A percentile compares a stretch with the other conserved stretches of the same genome.
These are phyloP conservation scores for Carcina quercana DNA, from an alignment of 2,888 invertebrate species.

Conservation along the genomic window DNA sequence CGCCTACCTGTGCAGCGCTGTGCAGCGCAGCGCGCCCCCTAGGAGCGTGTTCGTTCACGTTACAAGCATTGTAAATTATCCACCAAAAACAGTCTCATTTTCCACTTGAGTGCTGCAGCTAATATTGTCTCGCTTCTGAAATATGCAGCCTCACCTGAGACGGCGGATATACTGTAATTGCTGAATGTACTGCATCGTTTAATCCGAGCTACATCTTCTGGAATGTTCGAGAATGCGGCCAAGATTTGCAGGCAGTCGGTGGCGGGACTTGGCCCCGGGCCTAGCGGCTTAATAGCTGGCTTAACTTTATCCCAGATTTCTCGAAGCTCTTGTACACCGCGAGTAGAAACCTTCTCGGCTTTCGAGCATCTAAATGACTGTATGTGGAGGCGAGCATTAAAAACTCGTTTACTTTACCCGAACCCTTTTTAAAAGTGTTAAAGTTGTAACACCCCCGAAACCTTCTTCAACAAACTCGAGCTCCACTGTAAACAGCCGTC, in stretches of 20 bases:
- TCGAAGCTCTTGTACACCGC: constrained; percentile 30
- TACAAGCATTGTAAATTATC: constrained; percentile 63
- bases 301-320: constrained; percentile 47
- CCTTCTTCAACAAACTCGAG: constrained; percentile 38
- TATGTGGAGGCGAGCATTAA: constrained; percentile 42
- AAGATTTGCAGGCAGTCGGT: constrained; percentile 65
- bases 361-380: constrained; percentile 33
- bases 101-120: constrained; percentile 76
- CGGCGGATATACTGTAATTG: constrained; percentile 64
- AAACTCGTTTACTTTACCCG: constrained; percentile 52
- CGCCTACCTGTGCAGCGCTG: not conserved
- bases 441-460: constrained; percentile 51
- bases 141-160: constrained; percentile 66
- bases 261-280: constrained; percentile 64
- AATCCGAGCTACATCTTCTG: constrained; percentile 67
- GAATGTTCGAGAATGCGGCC: constrained; percentile 68
- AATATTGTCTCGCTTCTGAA: constrained; percentile 68
- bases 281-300: constrained; percentile 49
- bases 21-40: constrained; percentile 41
- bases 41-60: constrained; percentile 50
- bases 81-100: constrained; percentile 69
- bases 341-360: constrained; percentile 19
- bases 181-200: constrained; percentile 66
- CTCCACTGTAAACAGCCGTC: constrained; percentile 59
- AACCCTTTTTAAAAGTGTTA: constrained; percentile 58